Conservation (phyloP, 92 coral and sea anemone species). For the Metridium senile region DNA sequence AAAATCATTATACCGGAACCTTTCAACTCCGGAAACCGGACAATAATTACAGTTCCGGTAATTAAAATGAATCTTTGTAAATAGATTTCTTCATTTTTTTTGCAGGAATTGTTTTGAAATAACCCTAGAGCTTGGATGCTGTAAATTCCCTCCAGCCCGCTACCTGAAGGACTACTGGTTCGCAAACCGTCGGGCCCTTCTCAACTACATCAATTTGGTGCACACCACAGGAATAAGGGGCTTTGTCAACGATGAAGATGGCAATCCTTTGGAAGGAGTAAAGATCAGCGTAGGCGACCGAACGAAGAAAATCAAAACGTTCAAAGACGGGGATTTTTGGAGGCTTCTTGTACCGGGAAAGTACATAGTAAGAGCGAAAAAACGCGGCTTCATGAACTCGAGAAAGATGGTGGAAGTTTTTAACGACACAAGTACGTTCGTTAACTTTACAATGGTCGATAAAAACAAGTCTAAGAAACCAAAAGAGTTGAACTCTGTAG, state of each 20-base stretch:
- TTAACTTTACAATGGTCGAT: constrained; percentile 69
- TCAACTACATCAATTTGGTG: constrained; percentile 73
- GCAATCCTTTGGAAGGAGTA: constrained; percentile 80
- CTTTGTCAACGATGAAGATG: constrained; percentile 75
- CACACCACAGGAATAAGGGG: constrained; percentile 92
- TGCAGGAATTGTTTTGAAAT: constrained; percentile 93
- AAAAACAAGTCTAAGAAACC: constrained; percentile 30
- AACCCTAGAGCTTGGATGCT: constrained; percentile 89
- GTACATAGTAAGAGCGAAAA: constrained; percentile 69
- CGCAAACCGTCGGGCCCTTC: constrained; percentile 84
- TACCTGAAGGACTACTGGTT: constrained; percentile 73
- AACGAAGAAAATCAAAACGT: constrained; percentile 73
- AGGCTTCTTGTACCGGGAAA: constrained; percentile 87
- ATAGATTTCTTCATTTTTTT: not conserved
- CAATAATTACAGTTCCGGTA: too few relatives aligned
- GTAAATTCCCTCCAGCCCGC: constrained; percentile 84
- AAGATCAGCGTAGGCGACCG: constrained; percentile 81
- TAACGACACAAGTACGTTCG: constrained; percentile 45
- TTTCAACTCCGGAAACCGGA: too few relatives aligned
- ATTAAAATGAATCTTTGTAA: too few relatives aligned
- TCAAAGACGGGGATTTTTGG: constrained; percentile 88
- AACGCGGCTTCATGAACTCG: constrained; percentile 61
- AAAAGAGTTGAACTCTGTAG: constrained; percentile 7
- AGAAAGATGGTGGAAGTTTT: constrained; percentile 61
- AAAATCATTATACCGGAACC: too few relatives aligned